Conservation (phyloP, 1,140 invertebrate species). For the Drosophila paulistorum region DNA sequence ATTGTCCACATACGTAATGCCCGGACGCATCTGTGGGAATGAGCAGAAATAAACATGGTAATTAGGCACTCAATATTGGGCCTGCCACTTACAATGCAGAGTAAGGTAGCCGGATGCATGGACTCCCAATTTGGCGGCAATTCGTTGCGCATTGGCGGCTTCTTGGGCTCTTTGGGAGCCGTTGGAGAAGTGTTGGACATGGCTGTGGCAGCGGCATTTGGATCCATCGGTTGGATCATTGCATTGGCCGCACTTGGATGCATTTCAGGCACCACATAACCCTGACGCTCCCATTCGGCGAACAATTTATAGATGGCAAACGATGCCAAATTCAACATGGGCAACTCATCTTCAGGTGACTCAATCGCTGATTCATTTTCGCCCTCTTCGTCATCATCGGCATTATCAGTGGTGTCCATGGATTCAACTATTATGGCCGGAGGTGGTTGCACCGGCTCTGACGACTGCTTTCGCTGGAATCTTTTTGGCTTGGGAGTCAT, state of each 20-base stretch:
- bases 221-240: conserved; percentile 57
- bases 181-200: conserved; percentile 7
- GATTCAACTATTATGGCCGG: neutral
- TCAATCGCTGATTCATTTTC: conserved; percentile 34
- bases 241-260: conserved; percentile 47
- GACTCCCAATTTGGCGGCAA: conserved; percentile 85
- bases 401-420: conserved; percentile 53
- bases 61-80: neutral
- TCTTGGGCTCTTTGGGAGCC: conserved; percentile 76
- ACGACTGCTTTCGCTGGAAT: conserved; percentile 24
- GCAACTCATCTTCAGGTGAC: conserved; percentile 84
- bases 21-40: conserved; percentile 85
- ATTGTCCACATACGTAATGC: conserved; percentile 86
- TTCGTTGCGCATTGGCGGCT: conserved; percentile 83
- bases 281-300: conserved; percentile 89
- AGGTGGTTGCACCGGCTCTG: neutral
- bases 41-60: conserved; percentile 65
- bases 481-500: conserved; percentile 84
- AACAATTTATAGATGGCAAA: conserved; percentile 91
- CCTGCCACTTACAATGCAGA: conserved; percentile 83
- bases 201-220: conserved; percentile 35
- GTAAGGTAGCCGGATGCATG: conserved; percentile 89
- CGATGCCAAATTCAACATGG: conserved; percentile 89
- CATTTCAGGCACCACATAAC: conserved; percentile 86
- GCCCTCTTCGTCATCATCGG: neutral